Evolutionary conservation across 2,113 vertebrate genomes (phyloP), one percentile per base, ranked within the genome.

Genomic region (Toxostoma redivivum): DNA sequence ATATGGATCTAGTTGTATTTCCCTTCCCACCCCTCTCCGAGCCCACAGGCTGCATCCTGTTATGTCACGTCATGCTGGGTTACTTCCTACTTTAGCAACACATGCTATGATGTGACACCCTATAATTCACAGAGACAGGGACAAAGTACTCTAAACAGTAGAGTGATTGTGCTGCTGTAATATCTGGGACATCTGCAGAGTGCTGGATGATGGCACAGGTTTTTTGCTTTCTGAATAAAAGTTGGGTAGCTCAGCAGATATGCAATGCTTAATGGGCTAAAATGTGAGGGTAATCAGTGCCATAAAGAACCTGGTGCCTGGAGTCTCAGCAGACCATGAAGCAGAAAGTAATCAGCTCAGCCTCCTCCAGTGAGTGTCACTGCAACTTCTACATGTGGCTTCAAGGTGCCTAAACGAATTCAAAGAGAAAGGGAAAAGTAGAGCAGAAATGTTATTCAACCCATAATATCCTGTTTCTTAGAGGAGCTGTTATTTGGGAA

Each of bases 211-310:
- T 81, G 86, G 83, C 57, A 94, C 73, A 91, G 60, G 38, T 94
- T 96, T 94, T 94, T 74, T 81, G 57, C 14, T 91, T 96, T 95
- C 48, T 92, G 86, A 94, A 92, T 81, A 96, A 81, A 91, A 92
- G 74, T 67, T 89, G 83, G 81, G 72, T 85, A 94, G 73, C 86
- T 97, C 96, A 97, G 83, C 93, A 95, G 86, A 94, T 92, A 70
- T n/a, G 40, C 53, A 67, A 12, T 54, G 48, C 70, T 86, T 88
- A 92, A 87, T 89, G 83, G 84, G 61, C 89, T 95, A 95, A 94
- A 94, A 87, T 81, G 70, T 48, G 64, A 82, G 45, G 12, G 37
- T 60, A 73, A 92, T 84, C 60, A 95, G 77, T 69, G 48, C 40
- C 40, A 35, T 56, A 67, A 95, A 94, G 83, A 95, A 92, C 28